Evolutionary conservation across 2,888 invertebrate genomes (phyloP).

Genomic region (Griposia aprilina): DNA sequence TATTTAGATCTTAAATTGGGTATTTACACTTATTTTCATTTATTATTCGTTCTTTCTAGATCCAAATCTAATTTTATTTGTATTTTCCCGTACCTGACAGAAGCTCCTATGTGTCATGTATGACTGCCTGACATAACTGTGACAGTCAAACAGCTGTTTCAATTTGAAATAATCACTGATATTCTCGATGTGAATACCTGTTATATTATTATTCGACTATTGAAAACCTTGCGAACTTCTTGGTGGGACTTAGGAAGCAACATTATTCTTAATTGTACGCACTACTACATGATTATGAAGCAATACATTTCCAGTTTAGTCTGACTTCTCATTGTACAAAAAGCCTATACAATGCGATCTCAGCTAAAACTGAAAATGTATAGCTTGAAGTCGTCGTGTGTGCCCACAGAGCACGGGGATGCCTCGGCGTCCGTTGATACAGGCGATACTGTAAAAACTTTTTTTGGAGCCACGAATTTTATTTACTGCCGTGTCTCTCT

Average conservation of each 20-base stretch:
- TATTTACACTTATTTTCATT: constrained; percentile 23
- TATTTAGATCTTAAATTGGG: neutral
- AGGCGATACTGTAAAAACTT: neutral
- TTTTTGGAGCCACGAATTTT: neutral
- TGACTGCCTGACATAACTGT: neutral
- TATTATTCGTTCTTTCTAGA: constrained; percentile 1
- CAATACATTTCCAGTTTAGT: no score
- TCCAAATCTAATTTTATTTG: neutral
- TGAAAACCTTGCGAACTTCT: neutral
- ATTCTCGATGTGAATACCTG: constrained; percentile 6
- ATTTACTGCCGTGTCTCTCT: neutral
- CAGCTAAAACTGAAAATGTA: no score
- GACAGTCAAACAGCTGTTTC: constrained; percentile 11
- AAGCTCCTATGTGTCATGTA: neutral
- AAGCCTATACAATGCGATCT: no score
- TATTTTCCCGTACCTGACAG: constrained; percentile 24
- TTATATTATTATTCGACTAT: neutral
- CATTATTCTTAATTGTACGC: neutral
- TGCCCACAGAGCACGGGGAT: neutral
- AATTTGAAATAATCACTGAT: constrained; percentile 15
- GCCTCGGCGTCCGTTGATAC: neutral
- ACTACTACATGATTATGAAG: neutral
- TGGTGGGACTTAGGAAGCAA: neutral
- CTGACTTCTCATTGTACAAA: no score
- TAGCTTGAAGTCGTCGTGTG: no score